Conservation (phyloP, 2,888 invertebrate genomes). For the Carabus problematicus region DNA sequence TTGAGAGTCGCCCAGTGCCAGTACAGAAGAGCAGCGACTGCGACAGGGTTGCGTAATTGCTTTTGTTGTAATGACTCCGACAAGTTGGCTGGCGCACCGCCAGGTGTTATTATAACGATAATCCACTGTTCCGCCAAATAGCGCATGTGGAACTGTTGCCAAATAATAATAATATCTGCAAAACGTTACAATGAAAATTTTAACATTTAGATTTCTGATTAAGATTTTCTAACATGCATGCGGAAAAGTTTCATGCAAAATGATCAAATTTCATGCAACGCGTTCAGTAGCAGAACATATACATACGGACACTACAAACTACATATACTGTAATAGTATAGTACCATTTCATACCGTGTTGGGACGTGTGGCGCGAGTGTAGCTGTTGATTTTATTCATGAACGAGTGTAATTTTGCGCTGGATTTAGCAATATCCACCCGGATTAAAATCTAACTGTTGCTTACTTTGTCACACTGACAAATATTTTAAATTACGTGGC, state of each 20-base stretch:
- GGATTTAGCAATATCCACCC: not conserved
- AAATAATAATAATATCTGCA: constrained; percentile 38
- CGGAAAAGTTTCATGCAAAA: too few relatives aligned
- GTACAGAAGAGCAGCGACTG: constrained; percentile 25
- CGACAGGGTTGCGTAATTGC: constrained; percentile 25
- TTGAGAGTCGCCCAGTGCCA: constrained; percentile 4
- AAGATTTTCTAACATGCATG: constrained; percentile 24
- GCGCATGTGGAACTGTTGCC: constrained; percentile 36
- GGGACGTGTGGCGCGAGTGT: too few relatives aligned
- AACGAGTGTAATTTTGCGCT: too few relatives aligned
- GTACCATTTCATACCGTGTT: too few relatives aligned
- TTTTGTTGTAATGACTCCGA: constrained; percentile 44
- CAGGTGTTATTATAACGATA: constrained; percentile 45
- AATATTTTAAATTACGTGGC: not conserved
- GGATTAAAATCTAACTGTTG: constrained; percentile 11
- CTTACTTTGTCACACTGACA: not conserved
- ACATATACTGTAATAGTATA: not conserved
- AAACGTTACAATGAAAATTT: constrained; percentile 39
- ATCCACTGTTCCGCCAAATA: constrained; percentile 40
- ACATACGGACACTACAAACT: not conserved
- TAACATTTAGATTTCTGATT: constrained; percentile 40
- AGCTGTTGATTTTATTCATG: not conserved
- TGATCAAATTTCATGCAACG: too few relatives aligned
- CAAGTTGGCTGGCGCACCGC: constrained; percentile 45
- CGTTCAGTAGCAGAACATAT: not conserved